Evolutionary conservation across 2,797 vertebrate genomes (phyloP).

Genomic region (Fratercula arctica): DNA sequence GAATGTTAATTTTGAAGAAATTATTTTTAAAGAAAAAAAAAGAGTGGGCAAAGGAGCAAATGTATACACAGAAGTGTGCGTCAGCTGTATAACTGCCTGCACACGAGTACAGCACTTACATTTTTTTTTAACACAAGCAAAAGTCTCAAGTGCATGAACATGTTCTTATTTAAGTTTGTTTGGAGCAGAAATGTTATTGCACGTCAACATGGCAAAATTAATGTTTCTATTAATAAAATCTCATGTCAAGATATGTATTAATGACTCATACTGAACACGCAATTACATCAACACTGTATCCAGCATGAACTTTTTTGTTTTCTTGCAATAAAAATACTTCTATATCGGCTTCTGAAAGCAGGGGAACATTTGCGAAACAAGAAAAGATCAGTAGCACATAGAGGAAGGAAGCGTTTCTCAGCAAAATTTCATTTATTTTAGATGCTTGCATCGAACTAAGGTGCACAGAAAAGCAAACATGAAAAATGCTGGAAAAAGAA

Average conservation of each 20-base stretch:
- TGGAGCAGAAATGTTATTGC: background rate
- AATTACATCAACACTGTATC: background rate
- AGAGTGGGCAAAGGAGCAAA: background rate
- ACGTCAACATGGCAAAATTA: slow-evolving; percentile 30
- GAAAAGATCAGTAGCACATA: background rate
- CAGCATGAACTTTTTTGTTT: background rate
- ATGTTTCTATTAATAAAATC: slow-evolving; percentile 52
- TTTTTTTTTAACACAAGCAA: background rate
- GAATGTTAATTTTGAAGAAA: background rate
- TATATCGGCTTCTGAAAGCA: background rate
- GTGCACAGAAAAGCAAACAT: background rate
- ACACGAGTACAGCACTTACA: background rate
- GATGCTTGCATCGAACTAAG: background rate
- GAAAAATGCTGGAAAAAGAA: background rate
- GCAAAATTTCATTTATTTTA: background rate
- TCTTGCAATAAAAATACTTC: background rate
- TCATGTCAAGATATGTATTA: background rate
- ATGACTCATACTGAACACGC: background rate
- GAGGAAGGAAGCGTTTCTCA: background rate
- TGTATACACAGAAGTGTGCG: background rate
- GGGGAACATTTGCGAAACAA: background rate
- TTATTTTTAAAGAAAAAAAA: background rate
- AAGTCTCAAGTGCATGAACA: background rate
- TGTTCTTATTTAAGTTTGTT: slow-evolving; percentile 25
- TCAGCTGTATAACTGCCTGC: background rate